Evolutionary conservation across 2,888 invertebrate genomes (phyloP).

Genomic region (Lobophora halterata): DNA sequence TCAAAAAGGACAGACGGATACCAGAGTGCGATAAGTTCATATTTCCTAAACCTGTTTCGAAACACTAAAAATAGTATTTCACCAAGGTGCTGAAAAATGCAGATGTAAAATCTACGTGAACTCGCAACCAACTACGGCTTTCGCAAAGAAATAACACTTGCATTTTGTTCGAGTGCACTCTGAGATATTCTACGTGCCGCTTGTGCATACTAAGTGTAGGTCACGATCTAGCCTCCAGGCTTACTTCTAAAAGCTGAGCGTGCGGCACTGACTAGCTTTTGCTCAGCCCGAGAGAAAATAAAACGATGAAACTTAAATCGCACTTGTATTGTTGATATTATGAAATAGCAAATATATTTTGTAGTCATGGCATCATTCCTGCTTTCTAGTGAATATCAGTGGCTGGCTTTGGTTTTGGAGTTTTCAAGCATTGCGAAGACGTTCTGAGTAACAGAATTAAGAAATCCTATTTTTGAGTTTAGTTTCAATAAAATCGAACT

Average conservation of each 20-base stretch:
- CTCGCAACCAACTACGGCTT: neutral
- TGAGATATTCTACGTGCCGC: slow-evolving; percentile 33
- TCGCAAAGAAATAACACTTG: slow-evolving; percentile 17
- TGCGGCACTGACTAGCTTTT: slow-evolving; percentile 21
- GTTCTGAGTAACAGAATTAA: no score
- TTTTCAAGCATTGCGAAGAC: no score
- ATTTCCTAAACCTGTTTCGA: no score
- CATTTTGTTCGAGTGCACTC: slow-evolving; percentile 25
- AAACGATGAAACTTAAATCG: slow-evolving; percentile 9
- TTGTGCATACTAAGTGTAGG: slow-evolving; percentile 39
- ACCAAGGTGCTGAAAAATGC: neutral
- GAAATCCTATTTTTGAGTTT: no score
- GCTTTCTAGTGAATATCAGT: no score
- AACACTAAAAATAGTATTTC: neutral
- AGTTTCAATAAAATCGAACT: no score
- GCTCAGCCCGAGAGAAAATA: slow-evolving; percentile 10
- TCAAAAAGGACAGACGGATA: no score
- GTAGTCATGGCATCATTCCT: neutral
- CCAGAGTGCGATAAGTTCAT: no score
- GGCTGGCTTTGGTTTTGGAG: no score
- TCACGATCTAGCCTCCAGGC: slow-evolving; percentile 43
- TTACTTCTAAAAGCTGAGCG: slow-evolving; percentile 25
- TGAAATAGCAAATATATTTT: no score
- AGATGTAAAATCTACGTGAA: neutral
- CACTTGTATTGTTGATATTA: slow-evolving; percentile 12